Evolutionary conservation across 1,140 invertebrate genomes (phyloP), one percentile per base, ranked within the genome.

Genomic region (Drosophila guanche): DNA sequence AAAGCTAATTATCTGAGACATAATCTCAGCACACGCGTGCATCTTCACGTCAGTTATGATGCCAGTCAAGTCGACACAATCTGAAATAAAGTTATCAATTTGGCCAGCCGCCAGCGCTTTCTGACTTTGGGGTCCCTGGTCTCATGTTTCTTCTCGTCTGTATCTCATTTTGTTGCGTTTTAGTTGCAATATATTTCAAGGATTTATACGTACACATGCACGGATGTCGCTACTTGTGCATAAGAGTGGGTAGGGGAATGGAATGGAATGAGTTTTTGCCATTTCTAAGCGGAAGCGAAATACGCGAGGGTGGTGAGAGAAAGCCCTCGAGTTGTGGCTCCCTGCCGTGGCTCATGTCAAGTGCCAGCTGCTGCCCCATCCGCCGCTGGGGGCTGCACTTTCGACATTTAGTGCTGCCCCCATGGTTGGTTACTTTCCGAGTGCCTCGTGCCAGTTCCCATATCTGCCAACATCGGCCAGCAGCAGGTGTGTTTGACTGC

Each of bases 311-410:
- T 78, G 78, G 83, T 83, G 83, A 20, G 16, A 20, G 83, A 86
- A 88, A 72, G 74, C 83, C 79, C 78, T 86, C 78, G 74, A 86
- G 81, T 83, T 86, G 83, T 86, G 16, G 16, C 78, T 83, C 81
- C 69, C 51, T 80, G 66, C 70, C 71, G 83, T 78, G 78, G 83
- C 83, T 81, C 81, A 83, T 75, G 84, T 86, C 81, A 86, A 86
- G 81, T 83, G 81, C 73, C 81, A 86, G 81, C 81, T 88, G 81
- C 56, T 84, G 14, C 59, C 46, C 51, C 56, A 61, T 41, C 58
- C 73, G 77, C 69, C 77, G 79, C 59, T 58, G 76, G 76, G 47
- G 47, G 47, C 67, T 76, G 81, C 79, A 76, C 58, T 76, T 70
- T 85, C 80, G 80, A 85, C 80, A 85, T 80, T 86, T 77, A 86